A percentile compares a stretch with the other conserved stretches of the same genome.
phyloP scores from a whole-genome alignment of 2,797 vertebrate species.

The Linurgus olivaceus region DNA sequence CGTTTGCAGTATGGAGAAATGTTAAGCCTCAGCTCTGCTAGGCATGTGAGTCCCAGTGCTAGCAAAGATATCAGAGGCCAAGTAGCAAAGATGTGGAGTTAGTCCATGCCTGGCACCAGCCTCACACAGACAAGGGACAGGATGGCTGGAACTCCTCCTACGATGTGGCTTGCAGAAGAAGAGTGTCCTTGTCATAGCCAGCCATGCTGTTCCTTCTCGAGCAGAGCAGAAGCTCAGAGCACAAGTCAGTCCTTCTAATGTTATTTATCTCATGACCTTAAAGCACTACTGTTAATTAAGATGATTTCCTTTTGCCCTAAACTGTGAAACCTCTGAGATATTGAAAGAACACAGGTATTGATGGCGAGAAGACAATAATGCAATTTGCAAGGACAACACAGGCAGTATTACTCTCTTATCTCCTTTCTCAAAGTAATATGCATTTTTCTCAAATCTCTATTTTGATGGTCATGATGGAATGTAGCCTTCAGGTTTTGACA shows the following conservation, averaged over 20 bases:
- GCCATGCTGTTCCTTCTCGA: neutral
- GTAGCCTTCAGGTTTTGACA: neutral
- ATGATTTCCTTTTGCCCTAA: neutral
- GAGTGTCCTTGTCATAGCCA: neutral
- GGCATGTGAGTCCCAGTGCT: rapidly evolving
- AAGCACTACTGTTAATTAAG: neutral
- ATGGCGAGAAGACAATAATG: neutral
- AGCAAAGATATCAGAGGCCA: neutral
- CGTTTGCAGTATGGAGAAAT: neutral
- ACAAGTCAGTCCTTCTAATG: rapidly evolving
- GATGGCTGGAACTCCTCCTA: neutral
- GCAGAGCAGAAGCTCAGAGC: neutral
- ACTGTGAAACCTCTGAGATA: neutral
- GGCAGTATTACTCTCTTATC: neutral
- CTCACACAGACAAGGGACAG: neutral
- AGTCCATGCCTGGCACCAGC: neutral
- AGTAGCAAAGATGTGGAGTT: neutral
- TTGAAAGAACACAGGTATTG: neutral
- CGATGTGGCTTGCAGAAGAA: neutral
- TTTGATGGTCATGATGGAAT: neutral
- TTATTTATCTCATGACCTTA: neutral
- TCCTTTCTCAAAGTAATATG: neutral
- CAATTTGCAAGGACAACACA: neutral
- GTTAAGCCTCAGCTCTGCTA: neutral
- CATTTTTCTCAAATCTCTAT: neutral